Base-by-base conservation (phyloP, 2,797 vertebrate genomes). In the Atherinosoma microstoma region DNA sequence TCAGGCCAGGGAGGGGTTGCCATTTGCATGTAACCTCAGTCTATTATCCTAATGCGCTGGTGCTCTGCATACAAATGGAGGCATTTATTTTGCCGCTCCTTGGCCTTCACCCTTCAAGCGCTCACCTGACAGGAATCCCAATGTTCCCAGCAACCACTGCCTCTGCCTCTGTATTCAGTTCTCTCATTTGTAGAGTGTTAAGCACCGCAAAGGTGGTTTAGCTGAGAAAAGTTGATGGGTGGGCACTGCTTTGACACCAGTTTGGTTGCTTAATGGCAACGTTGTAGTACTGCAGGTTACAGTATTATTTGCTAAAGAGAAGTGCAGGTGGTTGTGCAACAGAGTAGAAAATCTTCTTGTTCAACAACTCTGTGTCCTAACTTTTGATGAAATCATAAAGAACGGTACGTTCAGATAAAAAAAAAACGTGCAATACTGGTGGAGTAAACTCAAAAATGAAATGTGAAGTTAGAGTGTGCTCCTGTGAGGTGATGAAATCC, bases 21-120 rank as follows among this genome's bases (percentile, higher is more conserved):
- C 79, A 95, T 96, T 95, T 93, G 92, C 94, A 95, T 96, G 93
- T 94, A 94, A 94, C 94, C 95, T 82, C 90, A 67, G 84, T 87
- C 89, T 93, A 90, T 87, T 86, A 89, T 88, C 89, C 84, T 94
- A 94, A 94, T 94, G 90, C 85, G 85, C 78, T 64, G 64, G 84
- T 76, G 87, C 83, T 91, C 91, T 92, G 95, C 94, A 96, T 96
- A 94, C 94, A 94, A 94, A 96, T 96, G 85, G 88, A 87, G 73
- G 76, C 91, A 95, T 95, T 94, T 95, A 90, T 92, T 82, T 86
- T 74, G 57, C 85, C 63, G 87, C 85, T 91, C 84, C 83, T 86
- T 91, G 89, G 93, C 90, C 91, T 85, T 82, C 87, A 91, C 89
- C 91, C 78, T 87, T 91, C 84, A 87, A 90, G 87, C 49, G 64